phyloP scores from a whole-genome alignment of 2,797 vertebrate genomes.

The Ctenochaetus hawaiiensis region DNA sequence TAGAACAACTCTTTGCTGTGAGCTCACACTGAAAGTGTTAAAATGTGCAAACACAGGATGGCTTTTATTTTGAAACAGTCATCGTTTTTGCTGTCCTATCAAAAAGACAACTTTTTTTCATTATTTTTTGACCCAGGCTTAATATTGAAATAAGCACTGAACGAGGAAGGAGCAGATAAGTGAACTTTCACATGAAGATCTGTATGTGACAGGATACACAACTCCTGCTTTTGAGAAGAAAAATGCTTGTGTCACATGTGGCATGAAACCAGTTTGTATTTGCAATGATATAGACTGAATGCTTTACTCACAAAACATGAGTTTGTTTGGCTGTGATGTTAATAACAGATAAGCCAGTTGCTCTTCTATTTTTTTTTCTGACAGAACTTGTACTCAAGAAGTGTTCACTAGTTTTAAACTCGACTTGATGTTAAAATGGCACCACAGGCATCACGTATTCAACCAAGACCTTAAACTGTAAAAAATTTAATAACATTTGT shows the following conservation, averaged over 20 bases:
- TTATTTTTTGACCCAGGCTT: background rate
- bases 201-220: background rate
- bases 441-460: background rate
- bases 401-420: background rate
- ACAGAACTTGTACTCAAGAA: background rate
- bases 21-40: background rate
- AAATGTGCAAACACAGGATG: background rate
- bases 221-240: background rate
- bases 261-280: constrained; percentile 5
- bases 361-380: background rate
- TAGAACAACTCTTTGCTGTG: background rate
- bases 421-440: background rate
- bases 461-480: background rate
- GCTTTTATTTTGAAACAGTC: background rate
- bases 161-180: background rate
- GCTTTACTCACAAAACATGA: constrained; percentile 1
- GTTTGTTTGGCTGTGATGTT: background rate
- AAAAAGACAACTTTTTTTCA: background rate
- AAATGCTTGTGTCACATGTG: background rate
- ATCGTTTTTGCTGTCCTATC: background rate
- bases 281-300: constrained; percentile 12
- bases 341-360: background rate
- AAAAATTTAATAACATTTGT: background rate
- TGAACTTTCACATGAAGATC: background rate
- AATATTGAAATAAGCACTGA: background rate